Evolutionary conservation across 92 coral and sea anemone genomes (phyloP).

Genomic region (Parazoanthus darwini): DNA sequence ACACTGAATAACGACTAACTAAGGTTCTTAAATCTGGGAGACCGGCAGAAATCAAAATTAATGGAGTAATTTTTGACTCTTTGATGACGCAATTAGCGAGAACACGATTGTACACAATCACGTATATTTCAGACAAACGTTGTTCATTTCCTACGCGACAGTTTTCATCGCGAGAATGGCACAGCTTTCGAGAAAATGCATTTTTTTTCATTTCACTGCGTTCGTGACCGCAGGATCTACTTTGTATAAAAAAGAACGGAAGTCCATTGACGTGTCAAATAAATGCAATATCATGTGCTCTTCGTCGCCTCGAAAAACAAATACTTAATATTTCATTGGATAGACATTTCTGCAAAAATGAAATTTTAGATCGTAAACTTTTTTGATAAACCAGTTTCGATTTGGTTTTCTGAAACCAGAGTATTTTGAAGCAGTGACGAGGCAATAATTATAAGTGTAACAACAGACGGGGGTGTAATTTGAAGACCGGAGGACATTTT

Average conservation of each 20-base stretch:
- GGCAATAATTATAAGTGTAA: too few species aligned
- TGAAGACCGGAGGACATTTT: not conserved
- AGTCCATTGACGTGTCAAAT: not conserved
- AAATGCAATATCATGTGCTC: not conserved
- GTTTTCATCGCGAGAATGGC: too few species aligned
- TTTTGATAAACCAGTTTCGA: not conserved
- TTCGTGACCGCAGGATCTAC: too few species aligned
- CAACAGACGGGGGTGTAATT: too few species aligned
- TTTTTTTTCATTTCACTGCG: too few species aligned
- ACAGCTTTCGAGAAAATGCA: not conserved
- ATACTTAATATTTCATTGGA: too few species aligned
- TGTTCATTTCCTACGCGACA: not conserved
- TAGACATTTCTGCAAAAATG: not conserved
- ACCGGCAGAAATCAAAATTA: not conserved
- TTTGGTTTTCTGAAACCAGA: not conserved
- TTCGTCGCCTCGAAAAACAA: not conserved
- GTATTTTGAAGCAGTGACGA: not conserved
- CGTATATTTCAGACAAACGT: not conserved
- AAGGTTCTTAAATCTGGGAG: too few species aligned
- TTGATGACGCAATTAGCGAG: not conserved
- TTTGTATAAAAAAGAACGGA: not conserved
- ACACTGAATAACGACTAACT: too few species aligned
- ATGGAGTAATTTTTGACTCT: not conserved
- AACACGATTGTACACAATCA: not conserved
- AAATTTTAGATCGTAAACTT: not conserved